These are phyloP conservation scores for Psittacara wagleri DNA, from an alignment of 2,113 vertebrate species.

Conservation along the genomic window DNA sequence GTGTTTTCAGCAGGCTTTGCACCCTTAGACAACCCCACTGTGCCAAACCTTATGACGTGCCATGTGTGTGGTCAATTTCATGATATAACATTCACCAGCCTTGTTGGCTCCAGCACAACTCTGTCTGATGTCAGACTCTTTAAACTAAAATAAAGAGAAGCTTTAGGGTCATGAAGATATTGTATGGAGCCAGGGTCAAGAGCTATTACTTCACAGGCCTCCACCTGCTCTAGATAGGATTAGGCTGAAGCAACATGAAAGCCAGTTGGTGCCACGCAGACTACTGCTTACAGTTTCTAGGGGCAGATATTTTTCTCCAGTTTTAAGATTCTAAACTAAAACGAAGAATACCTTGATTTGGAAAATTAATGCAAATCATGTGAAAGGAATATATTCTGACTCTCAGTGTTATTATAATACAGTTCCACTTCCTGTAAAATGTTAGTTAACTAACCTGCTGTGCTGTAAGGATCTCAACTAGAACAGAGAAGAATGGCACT, in stretches of 20 bases:
- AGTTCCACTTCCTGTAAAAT: background rate
- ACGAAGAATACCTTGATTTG: background rate
- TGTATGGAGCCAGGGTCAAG: background rate
- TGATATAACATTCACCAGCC: background rate
- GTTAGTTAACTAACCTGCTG: background rate
- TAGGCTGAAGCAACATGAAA: background rate
- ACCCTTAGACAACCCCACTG: background rate
- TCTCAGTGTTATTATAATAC: background rate
- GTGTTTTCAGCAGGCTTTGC: background rate
- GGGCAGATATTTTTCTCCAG: background rate
- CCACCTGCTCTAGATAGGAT: background rate
- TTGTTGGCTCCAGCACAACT: background rate
- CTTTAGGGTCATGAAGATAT: background rate
- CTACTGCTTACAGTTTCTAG: background rate
- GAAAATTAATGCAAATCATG: background rate
- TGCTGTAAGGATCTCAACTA: background rate
- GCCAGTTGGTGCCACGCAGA: background rate
- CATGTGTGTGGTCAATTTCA: background rate
- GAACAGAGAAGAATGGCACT: background rate
- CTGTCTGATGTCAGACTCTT: background rate
- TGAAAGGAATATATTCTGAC: background rate
- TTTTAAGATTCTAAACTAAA: background rate
- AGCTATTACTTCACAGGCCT: background rate
- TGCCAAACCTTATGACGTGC: background rate
- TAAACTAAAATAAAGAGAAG: constrained; percentile 26